Evolutionary conservation across 2,797 vertebrate genomes (phyloP).

Genomic region (Neosalanx taihuensis): DNA sequence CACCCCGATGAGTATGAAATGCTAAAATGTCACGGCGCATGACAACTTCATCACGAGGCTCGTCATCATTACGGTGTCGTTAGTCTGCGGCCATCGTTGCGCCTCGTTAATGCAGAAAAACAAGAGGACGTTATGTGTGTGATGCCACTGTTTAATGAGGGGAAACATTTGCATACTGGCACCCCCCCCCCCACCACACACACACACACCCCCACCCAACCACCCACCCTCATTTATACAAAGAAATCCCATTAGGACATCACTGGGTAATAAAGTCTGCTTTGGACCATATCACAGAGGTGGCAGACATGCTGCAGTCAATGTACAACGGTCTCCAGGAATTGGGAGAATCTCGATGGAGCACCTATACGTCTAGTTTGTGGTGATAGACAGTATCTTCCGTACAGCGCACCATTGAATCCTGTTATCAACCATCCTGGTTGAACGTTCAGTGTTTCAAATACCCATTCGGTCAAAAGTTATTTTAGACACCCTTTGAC

Average conservation of each 20-base stretch:
- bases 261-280: slow-evolving; percentile 71
- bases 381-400: slow-evolving; percentile 39
- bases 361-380: slow-evolving; percentile 48
- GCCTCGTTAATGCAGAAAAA: slow-evolving; percentile 92
- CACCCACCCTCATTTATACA: slow-evolving; percentile 72
- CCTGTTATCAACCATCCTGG: background rate
- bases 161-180: slow-evolving; percentile 82
- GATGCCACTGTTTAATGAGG: slow-evolving; percentile 85
- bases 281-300: slow-evolving; percentile 59
- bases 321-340: slow-evolving; percentile 66
- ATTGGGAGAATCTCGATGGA: slow-evolving; percentile 62
- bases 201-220: slow-evolving; percentile 56
- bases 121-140: slow-evolving; percentile 92
- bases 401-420: background rate
- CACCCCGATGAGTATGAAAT: slow-evolving; percentile 20
- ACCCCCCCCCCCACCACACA: slow-evolving; percentile 63
- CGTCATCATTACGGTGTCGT: slow-evolving; percentile 89
- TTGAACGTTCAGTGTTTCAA: background rate
- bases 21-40: slow-evolving; percentile 63
- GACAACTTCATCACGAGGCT: slow-evolving; percentile 65
- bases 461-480: slow-evolving; percentile 42
- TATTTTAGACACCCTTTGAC: slow-evolving; percentile 59
- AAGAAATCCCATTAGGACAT: slow-evolving; percentile 77
- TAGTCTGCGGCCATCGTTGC: slow-evolving; percentile 89
- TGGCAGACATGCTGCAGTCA: slow-evolving; percentile 64